These are phyloP conservation scores for Tachysurus fulvidraco DNA, from an alignment of 2,113 vertebrate genomes.

Conservation along the genomic window DNA sequence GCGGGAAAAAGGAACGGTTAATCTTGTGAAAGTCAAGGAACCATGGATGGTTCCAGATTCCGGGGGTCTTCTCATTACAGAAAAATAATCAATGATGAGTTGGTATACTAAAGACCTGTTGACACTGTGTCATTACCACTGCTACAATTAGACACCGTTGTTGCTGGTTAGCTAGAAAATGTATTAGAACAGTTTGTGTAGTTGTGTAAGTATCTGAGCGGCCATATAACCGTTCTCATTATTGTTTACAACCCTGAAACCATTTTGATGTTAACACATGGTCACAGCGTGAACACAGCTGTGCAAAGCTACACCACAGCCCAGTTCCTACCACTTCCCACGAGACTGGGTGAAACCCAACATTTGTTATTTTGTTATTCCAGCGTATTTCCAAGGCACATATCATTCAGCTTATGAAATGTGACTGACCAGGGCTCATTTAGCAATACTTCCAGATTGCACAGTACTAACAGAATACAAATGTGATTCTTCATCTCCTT, in stretches of 20 bases:
- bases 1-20: neutral
- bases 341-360: neutral
- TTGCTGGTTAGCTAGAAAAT: neutral
- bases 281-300: conserved; percentile 8
- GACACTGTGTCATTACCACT: neutral
- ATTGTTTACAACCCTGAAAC: conserved; percentile 18
- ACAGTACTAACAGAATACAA: neutral
- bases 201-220: neutral
- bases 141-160: neutral
- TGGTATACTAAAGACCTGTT: neutral
- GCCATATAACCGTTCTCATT: neutral
- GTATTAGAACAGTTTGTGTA: neutral
- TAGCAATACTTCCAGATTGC: neutral
- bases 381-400: neutral
- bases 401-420: neutral
- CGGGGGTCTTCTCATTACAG: neutral
- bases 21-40: neutral
- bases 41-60: neutral
- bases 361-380: neutral
- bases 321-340: neutral
- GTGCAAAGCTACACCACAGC: neutral
- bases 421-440: neutral
- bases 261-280: neutral
- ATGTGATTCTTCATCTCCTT: neutral
- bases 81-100: neutral